Percentiles rank a stretch among this genome's conserved stretches.
These are phyloP conservation scores for Cherax destructor DNA, from an alignment of 1,140 invertebrate species.

Conservation along the genomic window DNA sequence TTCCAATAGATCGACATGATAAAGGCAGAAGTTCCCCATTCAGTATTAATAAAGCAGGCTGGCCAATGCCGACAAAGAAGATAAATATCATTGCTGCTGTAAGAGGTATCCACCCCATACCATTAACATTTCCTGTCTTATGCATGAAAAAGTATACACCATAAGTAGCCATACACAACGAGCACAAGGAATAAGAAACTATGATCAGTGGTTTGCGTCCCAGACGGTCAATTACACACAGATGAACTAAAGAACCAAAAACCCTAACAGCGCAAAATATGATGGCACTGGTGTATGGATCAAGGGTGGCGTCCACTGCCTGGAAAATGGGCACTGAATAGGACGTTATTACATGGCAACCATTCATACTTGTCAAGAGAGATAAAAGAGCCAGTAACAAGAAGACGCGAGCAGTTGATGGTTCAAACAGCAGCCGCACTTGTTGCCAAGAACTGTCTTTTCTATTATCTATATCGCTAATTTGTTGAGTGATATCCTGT, in stretches of 20 bases:
- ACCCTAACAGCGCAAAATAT: neutral
- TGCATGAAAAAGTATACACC: neutral
- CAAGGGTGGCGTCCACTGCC: neutral
- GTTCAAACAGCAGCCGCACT: neutral
- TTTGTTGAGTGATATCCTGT: conserved; percentile 17
- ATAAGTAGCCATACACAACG: neutral
- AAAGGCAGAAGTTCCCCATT: conserved; percentile 20
- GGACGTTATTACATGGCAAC: neutral
- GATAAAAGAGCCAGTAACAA: neutral
- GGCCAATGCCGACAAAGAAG: neutral
- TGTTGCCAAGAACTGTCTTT: neutral
- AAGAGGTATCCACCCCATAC: neutral
- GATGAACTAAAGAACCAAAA: neutral
- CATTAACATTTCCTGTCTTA: neutral
- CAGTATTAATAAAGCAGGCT: neutral
- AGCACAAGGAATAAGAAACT: neutral
- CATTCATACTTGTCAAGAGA: neutral
- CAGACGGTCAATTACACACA: neutral
- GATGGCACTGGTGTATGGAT: neutral
- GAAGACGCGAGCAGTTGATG: neutral
- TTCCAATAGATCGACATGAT: neutral
- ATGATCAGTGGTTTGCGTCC: conserved; percentile 15
- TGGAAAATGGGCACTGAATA: conserved; percentile 8
- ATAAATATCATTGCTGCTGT: neutral
- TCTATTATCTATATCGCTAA: neutral